Evolutionary conservation across 2,113 vertebrate species (phyloP), one percentile per base, ranked within the genome.

Genomic region (Phalacrocorax carbo): DNA sequence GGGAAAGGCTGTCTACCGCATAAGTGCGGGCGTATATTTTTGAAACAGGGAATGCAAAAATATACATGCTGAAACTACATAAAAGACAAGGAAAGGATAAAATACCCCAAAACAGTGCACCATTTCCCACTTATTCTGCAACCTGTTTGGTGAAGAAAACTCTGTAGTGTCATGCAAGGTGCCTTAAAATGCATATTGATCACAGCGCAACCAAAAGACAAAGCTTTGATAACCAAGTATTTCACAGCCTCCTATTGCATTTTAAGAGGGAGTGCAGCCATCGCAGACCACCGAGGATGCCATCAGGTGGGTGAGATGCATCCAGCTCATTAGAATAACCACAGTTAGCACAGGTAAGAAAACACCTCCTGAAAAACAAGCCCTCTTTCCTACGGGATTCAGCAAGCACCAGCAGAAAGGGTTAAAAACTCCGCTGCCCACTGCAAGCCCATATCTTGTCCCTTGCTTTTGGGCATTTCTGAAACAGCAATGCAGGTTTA

Each of bases 401-500:
- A 12, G 13, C 17, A 48, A 77, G 36, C 49, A 57, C 14, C 7
- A 48, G 18, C 15, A 68, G 40, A 64, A 79, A 22, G 26, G 4
- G 4, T 69, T 80, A 72, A 52, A 82, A 38, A 30, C 6, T 12
- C 14, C 14, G 5, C 23, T 23, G 54, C 30, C 30, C n/a, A 9
- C 0, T 0, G 54, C 3, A 3, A 76, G 19, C 10, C 8, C 1
- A 0, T 30, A 44, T 4, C 32, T 77, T 48, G 7, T 48, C 64
- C 20, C 29, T 19, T 54, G 19, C 20, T 82, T 77, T 40, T 58
- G 46, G 30, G 25, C 2, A 2, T n/a, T 19, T 58, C 60, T 49
- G 30, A 52, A 78, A 25, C 6, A 62, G 17, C 0, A 2, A 13
- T 29, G 27, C 27, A 65, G 26, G 40, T 81, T 93, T 55, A 30